A percentile compares a stretch with the other conserved stretches of the same genome.
phyloP scores from a whole-genome alignment of 1,140 invertebrate genomes.

The Dendrolimus punctatus region DNA sequence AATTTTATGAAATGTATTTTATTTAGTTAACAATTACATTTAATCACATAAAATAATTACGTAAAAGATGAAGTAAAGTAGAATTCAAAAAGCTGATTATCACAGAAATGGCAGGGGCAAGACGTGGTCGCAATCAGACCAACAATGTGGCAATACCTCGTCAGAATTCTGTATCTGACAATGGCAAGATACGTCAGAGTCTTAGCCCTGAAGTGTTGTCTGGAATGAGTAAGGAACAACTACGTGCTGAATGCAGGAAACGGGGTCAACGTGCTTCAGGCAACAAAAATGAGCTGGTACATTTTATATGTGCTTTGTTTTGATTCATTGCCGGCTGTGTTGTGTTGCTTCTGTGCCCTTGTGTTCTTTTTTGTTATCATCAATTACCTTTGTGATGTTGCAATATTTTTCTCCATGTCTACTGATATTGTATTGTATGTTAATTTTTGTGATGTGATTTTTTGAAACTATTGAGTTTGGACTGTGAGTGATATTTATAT shows the following conservation, averaged over 20 bases:
- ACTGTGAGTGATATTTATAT: too few species aligned
- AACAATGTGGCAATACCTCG: slow-evolving; percentile 52
- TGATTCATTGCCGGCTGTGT: slow-evolving; percentile 32
- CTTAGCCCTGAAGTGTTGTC: slow-evolving; percentile 65
- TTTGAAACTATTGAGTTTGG: too few species aligned
- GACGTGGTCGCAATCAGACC: slow-evolving; percentile 58
- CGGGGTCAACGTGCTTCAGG: slow-evolving; percentile 74
- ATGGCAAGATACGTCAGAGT: slow-evolving; percentile 55
- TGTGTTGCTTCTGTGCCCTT: slow-evolving; percentile 33
- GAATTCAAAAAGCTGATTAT: slow-evolving; percentile 6
- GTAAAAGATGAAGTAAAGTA: neutral
- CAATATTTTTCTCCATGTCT: too few species aligned
- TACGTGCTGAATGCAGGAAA: slow-evolving; percentile 74
- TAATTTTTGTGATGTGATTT: too few species aligned
- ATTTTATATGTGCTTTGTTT: slow-evolving; percentile 47
- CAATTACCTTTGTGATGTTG: too few species aligned
- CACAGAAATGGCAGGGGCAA: slow-evolving; percentile 40
- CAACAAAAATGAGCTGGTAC: slow-evolving; percentile 77
- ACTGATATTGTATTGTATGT: too few species aligned
- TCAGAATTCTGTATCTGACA: slow-evolving; percentile 57
- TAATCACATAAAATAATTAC: neutral
- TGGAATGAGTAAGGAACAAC: slow-evolving; percentile 74
- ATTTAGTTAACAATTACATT: neutral
- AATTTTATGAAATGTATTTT: too few species aligned
- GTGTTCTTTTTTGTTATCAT: too few species aligned